Percentiles rank a stretch among this genome's conserved stretches.
phyloP scores from a whole-genome alignment of 23 tunicate species.

The Pegea sp. region DNA sequence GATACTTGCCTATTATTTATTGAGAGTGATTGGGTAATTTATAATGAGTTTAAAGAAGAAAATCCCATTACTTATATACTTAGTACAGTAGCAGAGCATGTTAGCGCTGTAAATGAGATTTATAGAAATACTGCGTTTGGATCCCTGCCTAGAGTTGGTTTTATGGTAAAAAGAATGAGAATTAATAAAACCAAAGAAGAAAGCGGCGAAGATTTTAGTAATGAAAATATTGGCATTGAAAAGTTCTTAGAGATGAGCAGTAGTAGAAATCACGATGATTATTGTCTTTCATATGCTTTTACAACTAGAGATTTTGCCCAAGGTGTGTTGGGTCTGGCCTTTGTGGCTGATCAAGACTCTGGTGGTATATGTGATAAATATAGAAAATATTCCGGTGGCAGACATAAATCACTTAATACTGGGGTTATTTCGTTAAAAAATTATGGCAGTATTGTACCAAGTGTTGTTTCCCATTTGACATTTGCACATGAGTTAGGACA shows the following conservation, averaged over 20 bases:
- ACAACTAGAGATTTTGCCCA: conserved; percentile 81
- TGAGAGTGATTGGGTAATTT: conserved; percentile 44
- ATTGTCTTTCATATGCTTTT: conserved; percentile 78
- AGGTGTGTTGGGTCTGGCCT: conserved; percentile 87
- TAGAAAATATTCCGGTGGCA: conserved; percentile 36
- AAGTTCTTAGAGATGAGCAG: conserved; percentile 54
- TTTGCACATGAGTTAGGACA: conserved; percentile 93
- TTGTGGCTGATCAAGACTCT: conserved; percentile 63
- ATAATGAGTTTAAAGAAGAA: conserved; percentile 8
- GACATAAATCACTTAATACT: conserved; percentile 65
- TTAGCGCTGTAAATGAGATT: conserved; percentile 52
- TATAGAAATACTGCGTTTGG: conserved; percentile 23
- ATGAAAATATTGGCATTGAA: conserved; percentile 67
- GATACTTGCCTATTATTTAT: conserved; percentile 38
- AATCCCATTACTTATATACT: conserved; percentile 40
- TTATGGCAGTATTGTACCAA: conserved; percentile 67
- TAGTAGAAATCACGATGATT: conserved; percentile 29
- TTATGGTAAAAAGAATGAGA: conserved; percentile 41
- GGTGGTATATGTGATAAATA: conserved; percentile 85
- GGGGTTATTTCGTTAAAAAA: conserved; percentile 74
- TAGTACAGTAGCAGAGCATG: conserved; percentile 62
- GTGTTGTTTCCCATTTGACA: conserved; percentile 74
- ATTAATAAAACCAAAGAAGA: conserved; percentile 12
- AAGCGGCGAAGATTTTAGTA: conserved; percentile 3
- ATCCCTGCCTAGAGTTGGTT: conserved; percentile 14